These are phyloP conservation scores for Porites rus DNA, from an alignment of 92 coral and sea anemone genomes.

Conservation along the genomic window DNA sequence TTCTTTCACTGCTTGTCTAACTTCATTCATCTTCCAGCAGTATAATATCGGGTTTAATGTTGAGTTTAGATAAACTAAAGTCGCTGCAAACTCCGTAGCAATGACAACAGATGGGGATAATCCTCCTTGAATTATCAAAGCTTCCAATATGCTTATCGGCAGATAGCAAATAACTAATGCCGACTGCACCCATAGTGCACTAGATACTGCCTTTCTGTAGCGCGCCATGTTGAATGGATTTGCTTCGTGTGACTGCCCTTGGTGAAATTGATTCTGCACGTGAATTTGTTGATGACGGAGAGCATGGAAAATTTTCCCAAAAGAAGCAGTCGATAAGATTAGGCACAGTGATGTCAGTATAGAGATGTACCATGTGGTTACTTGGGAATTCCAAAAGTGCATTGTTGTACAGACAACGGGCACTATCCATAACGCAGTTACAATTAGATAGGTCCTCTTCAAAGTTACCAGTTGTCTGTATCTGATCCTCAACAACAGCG, in stretches of 20 bases:
- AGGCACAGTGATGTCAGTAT: neutral
- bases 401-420: neutral
- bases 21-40: neutral
- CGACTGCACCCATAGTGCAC: conserved; percentile 10
- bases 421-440: neutral
- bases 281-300: neutral
- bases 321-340: neutral
- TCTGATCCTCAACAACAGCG: conserved; percentile 16
- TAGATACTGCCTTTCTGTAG: conserved; percentile 31
- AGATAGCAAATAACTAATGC: neutral
- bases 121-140: neutral
- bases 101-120: neutral
- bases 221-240: conserved; percentile 7
- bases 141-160: neutral
- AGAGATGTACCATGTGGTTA: neutral
- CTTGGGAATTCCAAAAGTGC: neutral
- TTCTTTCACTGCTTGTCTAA: neutral
- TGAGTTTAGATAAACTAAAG: neutral
- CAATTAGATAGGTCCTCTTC: neutral
- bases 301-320: neutral
- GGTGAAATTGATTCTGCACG: neutral
- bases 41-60: neutral
- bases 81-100: neutral
- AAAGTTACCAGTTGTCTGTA: conserved; percentile 19
- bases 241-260: neutral